Evolutionary conservation across 1,140 invertebrate species (phyloP).

Genomic region (Neodiprion virginianus): DNA sequence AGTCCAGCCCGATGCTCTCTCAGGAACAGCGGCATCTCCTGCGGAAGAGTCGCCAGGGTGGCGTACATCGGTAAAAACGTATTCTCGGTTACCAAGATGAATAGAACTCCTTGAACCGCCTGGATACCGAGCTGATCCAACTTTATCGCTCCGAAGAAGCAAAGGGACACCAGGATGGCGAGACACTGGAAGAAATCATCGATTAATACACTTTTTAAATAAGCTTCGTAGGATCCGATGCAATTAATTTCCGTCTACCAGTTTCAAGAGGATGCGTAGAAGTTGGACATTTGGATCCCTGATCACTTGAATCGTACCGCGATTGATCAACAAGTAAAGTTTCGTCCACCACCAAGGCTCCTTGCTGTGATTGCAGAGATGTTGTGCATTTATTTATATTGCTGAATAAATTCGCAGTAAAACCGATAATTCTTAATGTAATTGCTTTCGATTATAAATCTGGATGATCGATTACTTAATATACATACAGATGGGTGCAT

Average conservation of each 20-base stretch:
- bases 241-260: conserved; percentile 60
- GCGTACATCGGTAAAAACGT: conserved; percentile 88
- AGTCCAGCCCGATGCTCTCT: conserved; percentile 80
- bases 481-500: not conserved
- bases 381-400: conserved; percentile 20
- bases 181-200: conserved; percentile 64
- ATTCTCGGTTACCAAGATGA: conserved; percentile 86
- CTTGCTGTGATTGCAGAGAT: conserved; percentile 54
- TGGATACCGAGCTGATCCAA: conserved; percentile 80
- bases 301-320: conserved; percentile 72
- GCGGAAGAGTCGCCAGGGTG: conserved; percentile 78
- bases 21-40: conserved; percentile 78
- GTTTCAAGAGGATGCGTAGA: conserved; percentile 76
- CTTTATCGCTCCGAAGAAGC: conserved; percentile 74
- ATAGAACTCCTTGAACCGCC: conserved; percentile 81
- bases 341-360: conserved; percentile 69
- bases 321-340: conserved; percentile 73
- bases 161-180: conserved; percentile 78
- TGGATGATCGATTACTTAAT: not conserved
- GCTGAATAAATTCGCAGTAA: conserved; percentile 42
- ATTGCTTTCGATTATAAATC: conserved; percentile 30
- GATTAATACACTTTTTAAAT: conserved; percentile 14
- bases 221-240: not conserved
- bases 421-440: conserved; percentile 41
- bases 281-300: conserved; percentile 77